These are phyloP conservation scores for Pteromalus puparum DNA, from an alignment of 1,140 invertebrate genomes.

Conservation along the genomic window DNA sequence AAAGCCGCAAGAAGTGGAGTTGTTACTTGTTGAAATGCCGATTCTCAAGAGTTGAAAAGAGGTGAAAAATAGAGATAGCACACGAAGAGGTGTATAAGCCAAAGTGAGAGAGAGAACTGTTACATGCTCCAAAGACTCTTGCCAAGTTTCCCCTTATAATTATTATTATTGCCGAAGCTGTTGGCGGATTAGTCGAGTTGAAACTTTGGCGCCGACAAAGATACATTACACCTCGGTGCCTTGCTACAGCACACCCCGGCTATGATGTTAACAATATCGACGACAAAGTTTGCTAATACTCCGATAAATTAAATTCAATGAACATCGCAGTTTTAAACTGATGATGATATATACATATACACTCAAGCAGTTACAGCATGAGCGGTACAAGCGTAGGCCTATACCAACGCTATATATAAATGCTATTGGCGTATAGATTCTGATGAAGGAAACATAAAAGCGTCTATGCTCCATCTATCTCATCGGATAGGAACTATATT, in stretches of 20 bases:
- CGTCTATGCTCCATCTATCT: too few relatives aligned
- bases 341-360: too few relatives aligned
- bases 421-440: too few relatives aligned
- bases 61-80: neutral
- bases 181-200: conserved; percentile 44
- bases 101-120: neutral
- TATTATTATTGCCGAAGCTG: conserved; percentile 41
- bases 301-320: neutral
- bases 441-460: too few relatives aligned
- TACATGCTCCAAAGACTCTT: conserved; percentile 20
- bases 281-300: neutral
- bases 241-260: neutral
- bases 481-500: too few relatives aligned
- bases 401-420: too few relatives aligned
- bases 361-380: too few relatives aligned
- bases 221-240: conserved; percentile 20
- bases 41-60: neutral
- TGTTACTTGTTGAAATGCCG: neutral
- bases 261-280: conserved; percentile 27
- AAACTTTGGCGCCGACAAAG: conserved; percentile 34
- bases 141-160: conserved; percentile 39
- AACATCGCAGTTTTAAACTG: neutral
- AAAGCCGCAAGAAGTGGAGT: neutral
- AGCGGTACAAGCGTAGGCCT: too few relatives aligned
- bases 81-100: neutral